Conservation (phyloP, 1,140 invertebrate genomes). For the Aethina tumida region DNA sequence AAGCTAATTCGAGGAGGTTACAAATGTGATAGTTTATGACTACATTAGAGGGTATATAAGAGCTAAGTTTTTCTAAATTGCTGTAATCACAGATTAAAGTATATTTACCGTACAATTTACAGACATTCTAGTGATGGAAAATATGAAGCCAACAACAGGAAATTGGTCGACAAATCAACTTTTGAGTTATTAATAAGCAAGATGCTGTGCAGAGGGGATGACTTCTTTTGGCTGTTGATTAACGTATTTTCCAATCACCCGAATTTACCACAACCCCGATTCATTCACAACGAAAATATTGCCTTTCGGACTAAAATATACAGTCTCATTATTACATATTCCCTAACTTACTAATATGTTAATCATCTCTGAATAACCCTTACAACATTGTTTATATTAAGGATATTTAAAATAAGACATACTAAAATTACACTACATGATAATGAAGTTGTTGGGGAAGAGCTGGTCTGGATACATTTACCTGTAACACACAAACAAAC, state of each 20-base stretch:
- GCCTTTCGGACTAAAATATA: constrained; percentile 9
- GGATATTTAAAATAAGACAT: constrained; percentile 9
- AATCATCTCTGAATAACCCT: constrained; percentile 19
- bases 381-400: constrained; percentile 6
- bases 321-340: constrained; percentile 20
- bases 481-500: constrained; percentile 13
- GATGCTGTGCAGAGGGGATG: not conserved
- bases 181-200: constrained; percentile 8
- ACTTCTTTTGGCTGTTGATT: not conserved
- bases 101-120: constrained; percentile 17
- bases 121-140: too few species aligned
- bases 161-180: too few species aligned
- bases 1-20: not conserved
- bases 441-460: constrained; percentile 6
- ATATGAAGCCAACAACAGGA: too few species aligned
- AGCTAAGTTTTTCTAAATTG: constrained; percentile 15
- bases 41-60: constrained; percentile 3
- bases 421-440: constrained; percentile 5
- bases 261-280: not conserved
- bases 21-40: constrained; percentile 1
- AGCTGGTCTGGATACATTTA: constrained; percentile 18
- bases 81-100: constrained; percentile 22
- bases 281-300: constrained; percentile 1
- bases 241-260: constrained; percentile 7
- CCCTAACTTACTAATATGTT: constrained; percentile 13